phyloP scores from a whole-genome alignment of 2,113 vertebrate genomes.

The Bungarus multicinctus region DNA sequence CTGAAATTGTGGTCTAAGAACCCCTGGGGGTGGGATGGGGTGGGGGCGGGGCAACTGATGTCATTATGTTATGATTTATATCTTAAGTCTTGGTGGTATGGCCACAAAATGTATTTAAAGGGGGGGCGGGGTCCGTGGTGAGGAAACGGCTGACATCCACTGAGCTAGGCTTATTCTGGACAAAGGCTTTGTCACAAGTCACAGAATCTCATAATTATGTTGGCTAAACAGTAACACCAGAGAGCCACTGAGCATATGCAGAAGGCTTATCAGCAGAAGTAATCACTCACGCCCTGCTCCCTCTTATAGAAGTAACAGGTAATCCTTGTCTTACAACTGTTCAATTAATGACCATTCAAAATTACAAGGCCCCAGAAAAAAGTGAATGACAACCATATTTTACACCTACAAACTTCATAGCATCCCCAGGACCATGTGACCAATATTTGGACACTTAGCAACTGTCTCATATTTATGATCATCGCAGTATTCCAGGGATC shows the following conservation, averaged over 20 bases:
- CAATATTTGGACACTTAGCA: not conserved
- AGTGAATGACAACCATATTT: not conserved
- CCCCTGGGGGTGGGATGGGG: no score
- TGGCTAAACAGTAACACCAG: not conserved
- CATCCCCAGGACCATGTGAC: not conserved
- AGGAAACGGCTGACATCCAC: not conserved
- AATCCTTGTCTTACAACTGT: not conserved
- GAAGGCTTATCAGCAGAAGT: not conserved
- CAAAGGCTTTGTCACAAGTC: not conserved
- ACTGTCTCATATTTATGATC: not conserved
- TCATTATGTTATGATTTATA: not conserved
- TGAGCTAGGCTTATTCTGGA: not conserved
- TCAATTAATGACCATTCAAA: not conserved
- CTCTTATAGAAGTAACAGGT: not conserved
- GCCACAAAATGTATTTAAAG: not conserved
- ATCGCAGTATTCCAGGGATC: not conserved
- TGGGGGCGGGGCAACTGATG: no score
- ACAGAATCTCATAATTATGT: not conserved
- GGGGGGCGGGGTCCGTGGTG: not conserved
- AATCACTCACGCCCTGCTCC: not conserved
- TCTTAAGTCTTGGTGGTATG: not conserved
- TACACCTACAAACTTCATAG: not conserved
- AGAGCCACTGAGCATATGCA: not conserved
- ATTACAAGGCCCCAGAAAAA: not conserved
- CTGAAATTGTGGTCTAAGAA: not conserved